phyloP scores from a whole-genome alignment of 2,888 invertebrate species.

The Steromphala cineraria region DNA sequence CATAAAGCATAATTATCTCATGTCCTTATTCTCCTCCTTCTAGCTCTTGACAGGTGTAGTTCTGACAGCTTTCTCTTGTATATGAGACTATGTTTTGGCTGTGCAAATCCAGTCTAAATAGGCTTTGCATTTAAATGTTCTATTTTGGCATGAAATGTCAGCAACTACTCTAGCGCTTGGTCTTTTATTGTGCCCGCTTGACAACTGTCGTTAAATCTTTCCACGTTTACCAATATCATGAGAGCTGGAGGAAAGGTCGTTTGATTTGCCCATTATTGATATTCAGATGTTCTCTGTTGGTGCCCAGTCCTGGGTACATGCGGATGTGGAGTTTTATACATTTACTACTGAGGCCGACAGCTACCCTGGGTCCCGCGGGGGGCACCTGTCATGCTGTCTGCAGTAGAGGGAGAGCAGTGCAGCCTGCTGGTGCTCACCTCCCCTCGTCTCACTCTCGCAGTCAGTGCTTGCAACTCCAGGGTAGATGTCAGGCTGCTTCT shows the following conservation, averaged over 20 bases:
- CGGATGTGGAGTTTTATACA: background rate
- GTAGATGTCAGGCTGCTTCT: background rate
- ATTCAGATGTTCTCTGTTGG: background rate
- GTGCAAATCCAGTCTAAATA: background rate
- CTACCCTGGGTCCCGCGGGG: background rate
- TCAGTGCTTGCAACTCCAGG: too few species aligned
- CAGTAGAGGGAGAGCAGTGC: too few species aligned
- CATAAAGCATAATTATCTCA: background rate
- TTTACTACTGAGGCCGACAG: background rate
- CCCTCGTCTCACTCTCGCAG: too few species aligned
- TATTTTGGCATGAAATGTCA: slow-evolving; percentile 9
- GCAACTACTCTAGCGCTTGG: background rate
- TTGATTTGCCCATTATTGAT: background rate
- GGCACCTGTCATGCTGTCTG: background rate
- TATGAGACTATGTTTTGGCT: background rate
- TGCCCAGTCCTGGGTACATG: background rate
- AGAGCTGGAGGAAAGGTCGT: background rate
- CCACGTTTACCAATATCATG: background rate
- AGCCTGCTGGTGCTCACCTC: too few species aligned
- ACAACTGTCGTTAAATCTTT: slow-evolving; percentile 7
- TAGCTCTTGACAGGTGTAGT: background rate
- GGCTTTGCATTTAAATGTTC: slow-evolving; percentile 17
- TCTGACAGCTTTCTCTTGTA: background rate
- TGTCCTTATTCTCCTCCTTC: background rate
- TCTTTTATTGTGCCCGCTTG: background rate